Conservation (phyloP, 1,140 invertebrate genomes). For the Zaprionus lachaisei region DNA sequence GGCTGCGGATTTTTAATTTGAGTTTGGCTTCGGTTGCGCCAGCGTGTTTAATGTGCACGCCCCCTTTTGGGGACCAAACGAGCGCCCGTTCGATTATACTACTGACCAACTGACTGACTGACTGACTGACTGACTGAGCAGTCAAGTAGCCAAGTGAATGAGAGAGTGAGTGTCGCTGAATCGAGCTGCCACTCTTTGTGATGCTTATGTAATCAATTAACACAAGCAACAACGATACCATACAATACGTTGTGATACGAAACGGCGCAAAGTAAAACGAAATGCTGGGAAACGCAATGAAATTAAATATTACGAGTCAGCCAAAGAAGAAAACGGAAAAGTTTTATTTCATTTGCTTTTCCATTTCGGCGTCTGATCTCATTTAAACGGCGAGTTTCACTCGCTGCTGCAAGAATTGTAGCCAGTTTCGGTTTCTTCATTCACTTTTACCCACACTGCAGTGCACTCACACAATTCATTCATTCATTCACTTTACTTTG, state of each 20-base stretch:
- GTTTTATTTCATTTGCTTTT: slow-evolving; percentile 24
- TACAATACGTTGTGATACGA: slow-evolving; percentile 39
- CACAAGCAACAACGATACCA: slow-evolving; percentile 49
- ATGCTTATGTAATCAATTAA: slow-evolving; percentile 79
- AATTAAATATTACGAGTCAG: slow-evolving; percentile 6
- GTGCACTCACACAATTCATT: not conserved
- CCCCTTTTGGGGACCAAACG: slow-evolving; percentile 3
- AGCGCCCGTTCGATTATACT: slow-evolving; percentile 7
- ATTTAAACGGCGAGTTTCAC: not conserved
- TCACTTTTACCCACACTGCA: not conserved
- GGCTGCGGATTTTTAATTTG: slow-evolving; percentile 16
- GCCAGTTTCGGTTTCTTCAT: not conserved
- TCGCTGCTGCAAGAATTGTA: not conserved
- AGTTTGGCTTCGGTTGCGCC: slow-evolving; percentile 48
- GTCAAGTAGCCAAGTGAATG: slow-evolving; percentile 18
- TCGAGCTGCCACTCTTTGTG: slow-evolving; percentile 43
- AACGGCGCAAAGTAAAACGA: slow-evolving; percentile 24
- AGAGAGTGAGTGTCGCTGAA: slow-evolving; percentile 27
- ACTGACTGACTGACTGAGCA: slow-evolving; percentile 33
- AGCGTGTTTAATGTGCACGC: slow-evolving; percentile 39
- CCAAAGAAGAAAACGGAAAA: slow-evolving; percentile 27
- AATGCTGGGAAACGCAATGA: not conserved
- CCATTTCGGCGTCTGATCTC: not conserved
- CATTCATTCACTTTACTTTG: slow-evolving; percentile 25
- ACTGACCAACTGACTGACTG: slow-evolving; percentile 53